Percentiles rank a stretch among this genome's conserved stretches.
phyloP scores from a whole-genome alignment of 2,113 vertebrate genomes.

The Porphyrio hochstetteri region DNA sequence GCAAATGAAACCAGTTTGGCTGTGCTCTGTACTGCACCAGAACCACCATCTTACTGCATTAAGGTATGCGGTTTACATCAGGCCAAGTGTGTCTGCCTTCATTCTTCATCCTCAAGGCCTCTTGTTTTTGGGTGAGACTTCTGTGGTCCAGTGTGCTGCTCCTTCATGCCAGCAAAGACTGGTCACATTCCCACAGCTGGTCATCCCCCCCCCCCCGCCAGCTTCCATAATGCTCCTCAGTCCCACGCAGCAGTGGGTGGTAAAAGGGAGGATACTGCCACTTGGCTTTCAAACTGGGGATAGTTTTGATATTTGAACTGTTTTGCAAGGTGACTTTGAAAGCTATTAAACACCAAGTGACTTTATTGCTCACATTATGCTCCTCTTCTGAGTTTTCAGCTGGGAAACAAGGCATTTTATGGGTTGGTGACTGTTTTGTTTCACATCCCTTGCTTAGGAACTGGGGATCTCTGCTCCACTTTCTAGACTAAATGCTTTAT shows the following conservation, averaged over 20 bases:
- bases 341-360: constrained; percentile 26
- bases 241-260: background rate
- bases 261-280: background rate
- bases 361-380: background rate
- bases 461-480: background rate
- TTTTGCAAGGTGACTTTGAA: background rate
- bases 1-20: background rate
- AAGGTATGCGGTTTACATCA: background rate
- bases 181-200: background rate
- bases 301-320: background rate
- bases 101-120: background rate
- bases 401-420: background rate
- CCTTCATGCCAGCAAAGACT: background rate
- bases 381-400: background rate
- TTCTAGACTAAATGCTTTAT: background rate
- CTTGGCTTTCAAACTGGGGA: background rate
- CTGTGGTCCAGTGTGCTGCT: background rate
- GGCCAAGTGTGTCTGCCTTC: background rate
- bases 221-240: background rate
- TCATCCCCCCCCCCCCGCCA: background rate
- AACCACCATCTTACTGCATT: constrained; percentile 4
- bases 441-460: background rate
- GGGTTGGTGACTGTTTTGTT: background rate
- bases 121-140: background rate
- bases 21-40: constrained; percentile 14